Conservation (phyloP, 2,113 vertebrate genomes). For the Melierax canorus region DNA sequence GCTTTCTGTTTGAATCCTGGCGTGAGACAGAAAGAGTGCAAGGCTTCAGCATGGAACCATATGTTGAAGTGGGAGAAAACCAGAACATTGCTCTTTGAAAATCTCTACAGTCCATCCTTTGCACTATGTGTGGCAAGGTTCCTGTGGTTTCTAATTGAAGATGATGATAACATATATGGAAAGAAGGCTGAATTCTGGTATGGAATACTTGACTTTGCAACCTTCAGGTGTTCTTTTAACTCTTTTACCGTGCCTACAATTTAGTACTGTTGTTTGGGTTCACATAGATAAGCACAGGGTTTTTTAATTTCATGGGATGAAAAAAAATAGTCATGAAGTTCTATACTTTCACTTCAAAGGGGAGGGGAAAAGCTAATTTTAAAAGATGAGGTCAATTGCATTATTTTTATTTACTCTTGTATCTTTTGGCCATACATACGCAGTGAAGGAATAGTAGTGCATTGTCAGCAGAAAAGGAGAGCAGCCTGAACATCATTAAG, state of each 20-base stretch:
- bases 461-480: conserved; percentile 7
- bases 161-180: background rate
- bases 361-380: background rate
- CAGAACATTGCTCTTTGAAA: background rate
- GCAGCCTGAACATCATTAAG: background rate
- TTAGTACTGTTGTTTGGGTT: background rate
- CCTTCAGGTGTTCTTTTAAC: background rate
- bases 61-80: background rate
- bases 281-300: background rate
- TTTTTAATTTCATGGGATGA: background rate
- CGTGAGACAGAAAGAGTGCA: background rate
- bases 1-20: background rate
- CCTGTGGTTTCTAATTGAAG: background rate
- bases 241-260: background rate
- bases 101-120: background rate
- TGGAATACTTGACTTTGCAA: background rate
- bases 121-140: background rate
- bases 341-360: background rate
- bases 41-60: background rate
- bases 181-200: background rate
- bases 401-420: background rate
- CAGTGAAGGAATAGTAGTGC: background rate
- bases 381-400: background rate
- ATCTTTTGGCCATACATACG: background rate
- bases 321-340: background rate